Percentiles rank a stretch among this genome's conserved stretches.
Evolutionary conservation across 2,113 vertebrate genomes (phyloP).

Genomic region (Nothoprocta pentlandii): DNA sequence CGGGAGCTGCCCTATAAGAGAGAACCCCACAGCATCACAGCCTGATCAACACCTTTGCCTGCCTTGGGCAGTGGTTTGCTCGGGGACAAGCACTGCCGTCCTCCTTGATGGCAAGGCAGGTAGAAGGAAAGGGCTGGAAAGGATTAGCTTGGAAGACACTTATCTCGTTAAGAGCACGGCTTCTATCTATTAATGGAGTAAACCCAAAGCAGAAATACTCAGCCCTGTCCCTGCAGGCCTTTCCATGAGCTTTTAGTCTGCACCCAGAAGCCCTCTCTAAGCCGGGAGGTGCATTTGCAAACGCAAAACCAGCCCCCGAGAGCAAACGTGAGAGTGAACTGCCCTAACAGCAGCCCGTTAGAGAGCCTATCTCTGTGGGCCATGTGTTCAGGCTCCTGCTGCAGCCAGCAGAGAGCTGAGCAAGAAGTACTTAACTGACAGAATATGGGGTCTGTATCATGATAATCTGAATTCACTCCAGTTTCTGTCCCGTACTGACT

Average conservation of each 20-base stretch:
- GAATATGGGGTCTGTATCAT: accelerated
- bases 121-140: neutral
- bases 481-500: neutral
- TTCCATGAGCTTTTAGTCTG: neutral
- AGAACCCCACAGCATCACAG: neutral
- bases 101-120: neutral
- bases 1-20: conserved; percentile 3
- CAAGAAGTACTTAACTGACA: neutral
- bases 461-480: neutral
- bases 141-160: neutral
- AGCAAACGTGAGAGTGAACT: neutral
- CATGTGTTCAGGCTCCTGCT: neutral
- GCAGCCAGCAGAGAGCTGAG: neutral
- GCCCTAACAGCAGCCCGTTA: neutral
- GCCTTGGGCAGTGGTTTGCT: neutral
- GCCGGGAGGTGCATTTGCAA: accelerated
- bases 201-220: neutral
- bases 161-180: neutral
- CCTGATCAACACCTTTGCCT: neutral
- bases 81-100: neutral
- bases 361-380: neutral
- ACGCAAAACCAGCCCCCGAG: no score
- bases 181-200: neutral
- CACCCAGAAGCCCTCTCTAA: neutral
- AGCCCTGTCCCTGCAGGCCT: accelerated